Evolutionary conservation across 2,797 vertebrate species (phyloP), one percentile per base, ranked within the genome.

Genomic region (Propithecus perrieri): DNA sequence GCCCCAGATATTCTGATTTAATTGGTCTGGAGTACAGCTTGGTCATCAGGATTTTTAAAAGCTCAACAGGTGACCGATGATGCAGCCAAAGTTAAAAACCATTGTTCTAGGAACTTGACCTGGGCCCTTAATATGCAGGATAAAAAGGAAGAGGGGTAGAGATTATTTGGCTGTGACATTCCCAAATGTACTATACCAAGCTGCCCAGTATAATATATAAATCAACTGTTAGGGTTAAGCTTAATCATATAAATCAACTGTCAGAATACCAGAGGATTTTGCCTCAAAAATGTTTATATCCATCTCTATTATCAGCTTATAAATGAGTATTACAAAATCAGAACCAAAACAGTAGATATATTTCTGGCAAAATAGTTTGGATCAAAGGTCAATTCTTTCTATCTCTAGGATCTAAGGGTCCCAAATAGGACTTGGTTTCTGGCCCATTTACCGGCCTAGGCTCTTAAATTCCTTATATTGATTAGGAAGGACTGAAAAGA

Each of bases 281-380:
- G 11, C 30, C 24, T 5, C 74, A 26, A 94, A 74, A 83, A 91
- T 80, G n/a, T 41, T 71, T 72, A 61, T 65, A 86, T 55, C 6
- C 33, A 48, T 48, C 38, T 91, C 48, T 90, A 63, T 55, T 86
- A 80, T 63, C 18, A 86, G 55, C 35, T 72, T 79, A 91, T 46
- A 91, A 85, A 72, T 12, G 8, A 72, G 33, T 50, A 57, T 26
- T 57, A 15, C 14, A 91, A 86, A 72, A 55, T 74, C 13, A 65
- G 30, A 71, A 9, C 35, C 55, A 72, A 79, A 38, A 63, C 10
- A 85, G 50, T n/a, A 80, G 41, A 79, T 20, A 38, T 18, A 91
- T 80, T 86, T 46, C 46, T 86, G 30, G 53, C 91, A 72, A 94
- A 79, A 50, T 38, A n/a, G 59, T 80, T n/a, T 87, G 57, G 91